Evolutionary conservation across 1,140 invertebrate species (phyloP), one percentile per base, ranked within the genome.

Genomic region (Coenobita brevimanus): DNA sequence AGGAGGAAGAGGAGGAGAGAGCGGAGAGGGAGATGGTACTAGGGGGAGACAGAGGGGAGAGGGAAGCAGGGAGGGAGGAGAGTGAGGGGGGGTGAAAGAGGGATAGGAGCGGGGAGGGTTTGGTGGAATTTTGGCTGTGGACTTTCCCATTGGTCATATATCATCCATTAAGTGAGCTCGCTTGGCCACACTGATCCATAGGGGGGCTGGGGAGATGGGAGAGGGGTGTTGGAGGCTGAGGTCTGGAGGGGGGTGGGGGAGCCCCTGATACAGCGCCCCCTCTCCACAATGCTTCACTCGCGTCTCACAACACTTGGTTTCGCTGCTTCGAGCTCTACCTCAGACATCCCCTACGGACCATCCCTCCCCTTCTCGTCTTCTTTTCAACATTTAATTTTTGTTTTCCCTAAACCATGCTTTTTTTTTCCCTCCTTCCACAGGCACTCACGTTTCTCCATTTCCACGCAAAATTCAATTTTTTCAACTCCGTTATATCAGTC

Each of bases 91-190:
- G n/a, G 41, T 8, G 8, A 3, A 21, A 33, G n/a, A 10, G 4
- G 3, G 4, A 13, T 3, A 33, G 69, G 0, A 33, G 69, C n/a
- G 69, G 30, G 41, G 3, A 3, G 3, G 69, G 30, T 38, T n/a
- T n/a, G 69, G 30, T 33, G 69, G 69, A 89, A 83, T 89, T 89
- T 89, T 89, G 57, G 73, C 69, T 84, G 88, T 84, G 88, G 88
- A 84, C 88, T 89, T 89, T 84, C 78, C 81, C 88, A 89, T 80
- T 89, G 88, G 88, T 89, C 88, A 84, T 89, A 89, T 84, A 84
- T 89, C 88, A 89, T 89, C 88, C 88, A 89, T 89, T 89, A 89
- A 89, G 81, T 84, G 88, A 89, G 88, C 73, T 79, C 82, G 73
- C 81, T 89, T 89, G 88, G 80, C 88, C 88, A 89, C 88, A 79